These are phyloP conservation scores for Dasypus novemcinctus DNA, from an alignment of 2,113 vertebrate species.

Conservation along the genomic window DNA sequence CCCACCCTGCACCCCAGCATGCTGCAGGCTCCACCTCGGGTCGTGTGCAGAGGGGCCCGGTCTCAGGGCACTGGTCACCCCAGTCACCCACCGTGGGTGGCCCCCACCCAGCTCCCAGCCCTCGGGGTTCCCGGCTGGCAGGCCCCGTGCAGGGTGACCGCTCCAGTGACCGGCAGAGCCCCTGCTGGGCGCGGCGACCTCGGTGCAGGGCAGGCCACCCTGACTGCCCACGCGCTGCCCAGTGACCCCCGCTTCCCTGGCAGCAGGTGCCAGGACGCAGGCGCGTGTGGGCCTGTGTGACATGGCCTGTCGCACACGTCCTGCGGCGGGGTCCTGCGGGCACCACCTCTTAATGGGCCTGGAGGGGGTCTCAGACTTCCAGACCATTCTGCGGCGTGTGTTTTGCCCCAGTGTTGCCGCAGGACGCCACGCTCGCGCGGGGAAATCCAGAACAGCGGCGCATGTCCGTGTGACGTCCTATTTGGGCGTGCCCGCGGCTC, in stretches of 20 bases:
- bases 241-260: constrained; percentile 54
- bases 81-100: not conserved
- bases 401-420: not conserved
- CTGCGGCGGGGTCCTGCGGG: no score
- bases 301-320: not conserved
- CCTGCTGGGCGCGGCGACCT: constrained; percentile 80
- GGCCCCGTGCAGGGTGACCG: constrained; percentile 80
- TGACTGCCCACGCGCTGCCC: no score
- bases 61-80: no score
- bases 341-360: no score
- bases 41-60: not conserved
- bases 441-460: not conserved
- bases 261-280: constrained; percentile 44
- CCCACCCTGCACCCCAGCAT: no score
- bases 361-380: not conserved
- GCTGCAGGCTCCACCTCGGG: no score
- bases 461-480: fast-evolving
- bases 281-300: constrained; percentile 29
- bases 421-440: no score
- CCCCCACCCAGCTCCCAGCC: not conserved
- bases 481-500: fast-evolving
- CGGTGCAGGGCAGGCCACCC: not conserved
- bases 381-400: not conserved
- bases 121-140: constrained; percentile 71
- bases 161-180: constrained; percentile 81